Evolutionary conservation across 2,888 invertebrate species (phyloP), one percentile per base, ranked within the genome.

Genomic region (Plusia festucae): DNA sequence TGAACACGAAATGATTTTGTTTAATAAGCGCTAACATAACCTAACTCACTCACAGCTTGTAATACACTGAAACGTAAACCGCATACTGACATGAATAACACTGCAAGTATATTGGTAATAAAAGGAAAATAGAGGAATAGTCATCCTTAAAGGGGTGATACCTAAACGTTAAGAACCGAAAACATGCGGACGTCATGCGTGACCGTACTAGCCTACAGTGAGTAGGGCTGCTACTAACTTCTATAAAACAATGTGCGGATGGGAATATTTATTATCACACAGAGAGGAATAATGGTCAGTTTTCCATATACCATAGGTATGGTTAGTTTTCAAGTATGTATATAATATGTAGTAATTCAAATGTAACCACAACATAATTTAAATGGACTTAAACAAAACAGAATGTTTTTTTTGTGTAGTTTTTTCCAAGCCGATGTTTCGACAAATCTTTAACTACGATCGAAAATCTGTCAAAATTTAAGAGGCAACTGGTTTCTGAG

Each of bases 71-170:
- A 49, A 46, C 40, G 5, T 2, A 56, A 46, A 59, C 73, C 77
- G 53, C 73, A 58, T 66, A 60, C 59, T 53, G 40, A 56, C 20
- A 62, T 56, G 60, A 59, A 66, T 72, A 66, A 66, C 73, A 34
- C 34, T 40, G n/a, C 40, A n/a, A 34, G 40, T 40, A 40, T 34
- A n/a, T 40, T 5, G 40, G 40, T 1, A n/a, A n/a, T 55, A 44
- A 56, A 22, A n/a, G 44, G 15, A 27, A 53, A 24, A 46, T 24
- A 52, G 24, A 34, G 40, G 73, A 73, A 62, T 24, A 77, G 68
- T 77, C 68, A 67, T 62, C 62, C 51, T 62, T 61, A 15, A 73
- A 67, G 56, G 20, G 16, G 46, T 30, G 56, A 49, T 40, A n/a
- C n/a, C n/a, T n/a, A 32, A 40, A 40, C n/a, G 7, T 40, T 40